Conservation (phyloP, 2,113 vertebrate species). For the Micronycteris hirsuta region DNA sequence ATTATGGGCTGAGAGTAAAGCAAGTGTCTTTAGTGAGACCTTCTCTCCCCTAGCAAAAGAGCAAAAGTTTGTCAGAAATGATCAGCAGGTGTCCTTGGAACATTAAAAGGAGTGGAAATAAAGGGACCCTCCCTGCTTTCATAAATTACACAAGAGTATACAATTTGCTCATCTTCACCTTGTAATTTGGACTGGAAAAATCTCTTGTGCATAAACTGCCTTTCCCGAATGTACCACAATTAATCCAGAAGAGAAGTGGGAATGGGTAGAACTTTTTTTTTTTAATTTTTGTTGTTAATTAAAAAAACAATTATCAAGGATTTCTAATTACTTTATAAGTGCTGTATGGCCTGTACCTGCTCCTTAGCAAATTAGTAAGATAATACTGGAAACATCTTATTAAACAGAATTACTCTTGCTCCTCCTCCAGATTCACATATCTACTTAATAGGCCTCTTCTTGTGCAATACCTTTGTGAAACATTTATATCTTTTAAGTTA, state of each 20-base stretch:
- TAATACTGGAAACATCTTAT: constrained; percentile 75
- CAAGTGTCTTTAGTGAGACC: not conserved
- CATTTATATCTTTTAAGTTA: constrained; percentile 65
- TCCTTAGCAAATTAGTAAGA: constrained; percentile 76
- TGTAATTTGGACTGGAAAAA: constrained; percentile 59
- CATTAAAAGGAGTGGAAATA: not conserved
- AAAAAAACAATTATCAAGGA: constrained; percentile 78
- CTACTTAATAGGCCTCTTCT: constrained; percentile 70
- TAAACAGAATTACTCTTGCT: constrained; percentile 75
- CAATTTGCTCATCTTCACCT: constrained; percentile 20
- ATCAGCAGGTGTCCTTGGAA: constrained; percentile 43
- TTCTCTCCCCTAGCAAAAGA: not conserved
- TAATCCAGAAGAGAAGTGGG: constrained; percentile 73
- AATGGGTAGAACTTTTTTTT: constrained; percentile 57
- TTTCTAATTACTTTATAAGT: constrained; percentile 81
- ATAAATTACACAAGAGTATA: constrained; percentile 20
- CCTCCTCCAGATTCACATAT: constrained; percentile 55
- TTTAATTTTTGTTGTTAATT: constrained; percentile 78
- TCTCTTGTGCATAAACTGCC: constrained; percentile 54
- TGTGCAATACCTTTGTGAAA: constrained; percentile 65
- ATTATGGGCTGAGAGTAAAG: not conserved
- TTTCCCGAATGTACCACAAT: constrained; percentile 73
- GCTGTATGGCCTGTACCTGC: constrained; percentile 66
- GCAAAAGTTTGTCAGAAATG: constrained; percentile 27
- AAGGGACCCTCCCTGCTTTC: not conserved